A percentile compares a stretch with the other conserved stretches of the same genome.
Evolutionary conservation across 2,113 vertebrate species (phyloP).

Genomic region (Vimba vimba): DNA sequence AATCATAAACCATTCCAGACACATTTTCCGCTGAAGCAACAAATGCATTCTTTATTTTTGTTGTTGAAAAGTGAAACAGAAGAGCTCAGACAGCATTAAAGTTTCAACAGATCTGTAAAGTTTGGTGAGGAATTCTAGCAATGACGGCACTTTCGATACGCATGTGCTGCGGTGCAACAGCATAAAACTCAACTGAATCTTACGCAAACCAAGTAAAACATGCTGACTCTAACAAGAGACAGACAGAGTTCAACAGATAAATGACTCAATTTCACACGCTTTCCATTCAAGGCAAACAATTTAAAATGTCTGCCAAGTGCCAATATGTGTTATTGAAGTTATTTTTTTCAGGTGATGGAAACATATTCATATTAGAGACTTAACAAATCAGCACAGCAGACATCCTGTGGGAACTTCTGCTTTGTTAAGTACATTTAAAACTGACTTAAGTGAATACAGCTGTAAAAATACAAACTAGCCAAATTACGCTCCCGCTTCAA

Average conservation of each 20-base stretch:
- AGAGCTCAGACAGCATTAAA: conserved; percentile 39
- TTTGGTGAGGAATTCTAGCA: conserved; percentile 32
- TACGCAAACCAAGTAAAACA: conserved; percentile 52
- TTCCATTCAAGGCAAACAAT: conserved; percentile 37
- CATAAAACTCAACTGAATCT: conserved; percentile 25
- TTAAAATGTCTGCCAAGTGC: conserved; percentile 46
- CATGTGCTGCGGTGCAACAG: conserved; percentile 33
- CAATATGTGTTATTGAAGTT: conserved; percentile 46
- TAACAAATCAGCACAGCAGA: conserved; percentile 42
- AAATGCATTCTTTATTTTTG: conserved; percentile 54
- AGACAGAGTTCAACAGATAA: conserved; percentile 44
- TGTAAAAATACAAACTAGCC: conserved; percentile 56
- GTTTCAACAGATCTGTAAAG: conserved; percentile 33
- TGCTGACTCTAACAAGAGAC: conserved; percentile 42
- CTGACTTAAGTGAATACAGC: conserved; percentile 54
- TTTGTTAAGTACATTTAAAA: conserved; percentile 50
- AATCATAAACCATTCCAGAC: background rate
- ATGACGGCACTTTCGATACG: conserved; percentile 24
- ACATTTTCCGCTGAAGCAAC: conserved; percentile 40
- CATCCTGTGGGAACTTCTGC: conserved; percentile 46
- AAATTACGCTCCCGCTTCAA: conserved; percentile 52
- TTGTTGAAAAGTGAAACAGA: conserved; percentile 54
- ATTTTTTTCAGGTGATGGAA: conserved; percentile 37
- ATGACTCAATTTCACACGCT: conserved; percentile 40
- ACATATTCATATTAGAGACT: conserved; percentile 41